Base-by-base conservation (phyloP, 2,888 invertebrate genomes). In the Morpho deidamia region DNA sequence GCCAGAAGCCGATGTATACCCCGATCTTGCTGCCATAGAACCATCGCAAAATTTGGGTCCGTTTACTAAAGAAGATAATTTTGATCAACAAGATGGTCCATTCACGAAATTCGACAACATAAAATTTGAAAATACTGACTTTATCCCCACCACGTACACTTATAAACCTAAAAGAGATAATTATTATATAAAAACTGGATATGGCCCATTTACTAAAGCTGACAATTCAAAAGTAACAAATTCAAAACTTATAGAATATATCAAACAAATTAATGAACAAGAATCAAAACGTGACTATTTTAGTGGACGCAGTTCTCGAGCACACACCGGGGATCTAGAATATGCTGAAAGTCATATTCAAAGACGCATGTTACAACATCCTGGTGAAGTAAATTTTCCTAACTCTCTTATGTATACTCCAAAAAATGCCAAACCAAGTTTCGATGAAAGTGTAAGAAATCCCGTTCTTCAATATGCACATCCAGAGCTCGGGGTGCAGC, bases 381-480 rank as follows among this genome's bases (percentile, higher is more conserved):
- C 93, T 0, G 93, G 93, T 12, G 91, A 92, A 61, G 84, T 86
- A 0, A 91, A 86, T 49, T 95, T 93, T 65, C 94, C 94, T 0
- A 92, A 92, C 60, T 94, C 94, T 0, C 82, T 90, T 10, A 76
- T 93, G 69, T 95, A 94, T 68, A 91, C 92, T 1, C 90, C 93
- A 0, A 91, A 91, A 55, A 91, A 90, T 61, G 89, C 91, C 1
- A 91, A 91, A 63, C 91, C 92, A 7, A 91, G 91, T 7, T 92
- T 94, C 58, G 94, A 93, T 58, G 93, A 94, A 64, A 93, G 94
- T 34, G 93, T 93, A 0, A 84, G 95, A 40, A 93, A 94, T 23
- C 95, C 95, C 0, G 94, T 95, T 3, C 83, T 95, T 0, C 95
- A 95, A 67, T 95, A 95, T 68, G 95, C 95, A 0, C 95, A 95